Base-by-base conservation (phyloP, 1,140 invertebrate genomes). In the Proales similis region DNA sequence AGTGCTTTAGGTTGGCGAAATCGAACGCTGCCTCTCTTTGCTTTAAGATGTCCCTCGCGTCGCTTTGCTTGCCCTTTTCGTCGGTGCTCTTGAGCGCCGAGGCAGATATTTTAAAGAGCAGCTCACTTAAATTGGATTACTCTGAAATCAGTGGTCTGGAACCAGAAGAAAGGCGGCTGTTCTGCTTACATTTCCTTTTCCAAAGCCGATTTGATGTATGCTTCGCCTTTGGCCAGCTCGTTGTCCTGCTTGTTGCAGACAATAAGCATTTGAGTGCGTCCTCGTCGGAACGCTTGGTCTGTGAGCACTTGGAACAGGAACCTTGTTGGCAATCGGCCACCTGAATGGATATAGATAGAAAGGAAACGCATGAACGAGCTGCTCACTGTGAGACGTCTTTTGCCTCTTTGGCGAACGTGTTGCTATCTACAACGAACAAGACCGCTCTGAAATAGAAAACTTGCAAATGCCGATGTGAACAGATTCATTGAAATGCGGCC, bases 121-220 rank as follows among this genome's bases (percentile, higher is more conserved):
- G 30, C 32, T 57, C 51, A 4, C 48, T 49, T 49, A 48, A 48
- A 11, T 14, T 4, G 6, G 11, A 19, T 36, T 36, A 36, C 9
- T 36, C 14, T 36, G 33, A 9, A 9, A 36, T 36, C 14, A 9
- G 33, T 36, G 7, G 30, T 22, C 30, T 6, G 6, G 30, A 6
- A 27, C 30, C 30, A 27, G 24, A 22, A 26, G 5, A 26, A 22
- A n/a, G 32, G 27, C 20, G 33, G 33, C 14, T 27, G 5, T 19
- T 38, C 36, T 24, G 27, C n/a, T 12, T 33, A 53, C 36, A 57
- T 57, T 57, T 57, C 51, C 45, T 57, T 57, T 57, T 57, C 51
- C 36, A 57, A 39, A 26, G 27, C 29, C 3, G 30, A 27, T 57
- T 57, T 57, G 12, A 57, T 57, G 20, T 14, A 57, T n/a, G n/a